Conservation (phyloP, 2,113 vertebrate genomes). For the Dromiciops gliroides region DNA sequence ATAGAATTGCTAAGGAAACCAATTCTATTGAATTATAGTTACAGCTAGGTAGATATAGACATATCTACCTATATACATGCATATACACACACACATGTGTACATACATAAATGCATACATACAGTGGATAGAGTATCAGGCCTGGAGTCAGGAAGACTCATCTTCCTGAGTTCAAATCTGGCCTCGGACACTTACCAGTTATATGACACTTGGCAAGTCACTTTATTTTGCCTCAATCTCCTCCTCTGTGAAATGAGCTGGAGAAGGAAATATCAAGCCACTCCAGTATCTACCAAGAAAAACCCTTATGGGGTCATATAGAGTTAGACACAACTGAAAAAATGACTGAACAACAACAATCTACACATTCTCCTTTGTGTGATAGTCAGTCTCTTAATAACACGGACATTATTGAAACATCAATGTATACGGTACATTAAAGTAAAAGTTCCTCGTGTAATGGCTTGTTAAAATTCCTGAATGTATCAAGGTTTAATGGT, state of each 20-base stretch:
- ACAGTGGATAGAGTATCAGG: background rate
- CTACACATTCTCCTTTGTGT: background rate
- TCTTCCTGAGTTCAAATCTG: background rate
- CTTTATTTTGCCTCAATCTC: background rate
- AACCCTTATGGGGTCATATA: background rate
- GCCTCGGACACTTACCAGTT: background rate
- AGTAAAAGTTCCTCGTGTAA: background rate
- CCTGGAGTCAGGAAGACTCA: background rate
- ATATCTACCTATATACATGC: background rate
- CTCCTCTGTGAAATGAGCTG: background rate
- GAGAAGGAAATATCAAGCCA: background rate
- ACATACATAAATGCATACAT: background rate
- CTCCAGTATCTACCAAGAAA: background rate
- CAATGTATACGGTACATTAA: background rate
- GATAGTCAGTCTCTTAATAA: background rate
- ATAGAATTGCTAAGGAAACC: background rate
- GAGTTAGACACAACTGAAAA: background rate
- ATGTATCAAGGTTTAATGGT: background rate
- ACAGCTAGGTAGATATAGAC: background rate
- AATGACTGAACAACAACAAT: background rate
- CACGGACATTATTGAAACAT: background rate
- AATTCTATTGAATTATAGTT: background rate
- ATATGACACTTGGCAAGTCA: background rate
- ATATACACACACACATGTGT: too few species aligned
- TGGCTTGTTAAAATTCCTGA: background rate